Base-by-base conservation (phyloP, 2,888 invertebrate species). In the Brassicogethes aeneus region DNA sequence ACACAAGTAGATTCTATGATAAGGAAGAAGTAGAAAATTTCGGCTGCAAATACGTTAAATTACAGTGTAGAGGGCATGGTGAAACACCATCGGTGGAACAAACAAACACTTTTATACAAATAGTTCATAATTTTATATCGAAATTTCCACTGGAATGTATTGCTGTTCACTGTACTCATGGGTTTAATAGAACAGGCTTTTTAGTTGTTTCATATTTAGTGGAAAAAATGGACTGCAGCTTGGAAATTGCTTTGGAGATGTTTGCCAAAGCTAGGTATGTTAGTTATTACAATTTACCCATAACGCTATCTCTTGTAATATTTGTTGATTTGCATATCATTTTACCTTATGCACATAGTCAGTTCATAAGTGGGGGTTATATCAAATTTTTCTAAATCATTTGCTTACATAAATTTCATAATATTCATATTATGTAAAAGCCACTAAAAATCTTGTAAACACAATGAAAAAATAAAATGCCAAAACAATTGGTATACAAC, bases 171-270 rank as follows among this genome's bases (percentile, higher is more conserved):
- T 96, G 95, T 61, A 96, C 99, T 0, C 99, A 99, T 68, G 99
- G 99, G 0, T 99, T 97, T 67, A 99, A 99, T 66, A 75, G 99
- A 53, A 96, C 96, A 3, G 99, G 99, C 0, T 99, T 97, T 62
- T 73, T 99, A 3, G 85, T 99, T 37, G 80, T 85, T 16, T 85
- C 93, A 0, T 99, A 88, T 66, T 76, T 99, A 66, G 87, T 95
- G 2, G 85, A 90, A 60, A 79, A 80, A 46, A 71, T 84, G 58
- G 87, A 87, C 53, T 89, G 82, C 69, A 83, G 85, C 57, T 77
- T 95, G 1, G 91, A 89, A 50, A 85, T 86, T 2, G 94, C 92
- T 0, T 62, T 95, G 3, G 72, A 71, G 30, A 79, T 79, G 57
- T 96, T 95, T 69, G 76, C 84, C 2, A 72, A 73, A 53, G 74